phyloP scores from a whole-genome alignment of 2,113 vertebrate species.

The Peromyscus polionotus region DNA sequence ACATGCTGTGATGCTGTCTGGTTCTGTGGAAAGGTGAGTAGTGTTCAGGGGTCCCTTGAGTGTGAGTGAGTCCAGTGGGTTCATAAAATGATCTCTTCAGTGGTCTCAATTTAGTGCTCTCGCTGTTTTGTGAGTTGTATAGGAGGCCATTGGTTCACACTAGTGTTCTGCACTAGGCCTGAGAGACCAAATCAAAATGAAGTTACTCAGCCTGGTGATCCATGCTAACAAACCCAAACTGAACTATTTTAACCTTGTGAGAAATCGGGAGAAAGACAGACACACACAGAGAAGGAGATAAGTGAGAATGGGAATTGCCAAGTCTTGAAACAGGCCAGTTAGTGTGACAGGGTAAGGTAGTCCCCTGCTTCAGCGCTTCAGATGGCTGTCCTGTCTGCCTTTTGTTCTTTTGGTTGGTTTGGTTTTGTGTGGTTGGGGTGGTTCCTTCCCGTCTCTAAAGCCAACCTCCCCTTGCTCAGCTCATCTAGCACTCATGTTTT shows the following conservation, averaged over 20 bases:
- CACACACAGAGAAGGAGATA: neutral
- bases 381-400: neutral
- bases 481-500: neutral
- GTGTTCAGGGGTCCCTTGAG: neutral
- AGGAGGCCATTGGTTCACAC: neutral
- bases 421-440: neutral
- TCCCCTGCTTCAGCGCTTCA: no score
- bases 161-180: neutral
- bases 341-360: neutral
- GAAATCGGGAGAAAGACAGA: neutral
- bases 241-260: neutral
- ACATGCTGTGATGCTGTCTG: neutral
- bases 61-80: no score
- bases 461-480: neutral
- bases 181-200: neutral
- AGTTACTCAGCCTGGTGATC: neutral
- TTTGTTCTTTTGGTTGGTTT: neutral
- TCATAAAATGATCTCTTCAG: neutral
- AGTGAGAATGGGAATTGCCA: neutral
- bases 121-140: neutral
- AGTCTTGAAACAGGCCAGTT: neutral
- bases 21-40: neutral
- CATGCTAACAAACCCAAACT: neutral
- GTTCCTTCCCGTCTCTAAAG: neutral
- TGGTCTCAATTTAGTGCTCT: no score